These are phyloP conservation scores for Lamprologus lemairii DNA, from an alignment of 2,113 vertebrate species.

Conservation along the genomic window DNA sequence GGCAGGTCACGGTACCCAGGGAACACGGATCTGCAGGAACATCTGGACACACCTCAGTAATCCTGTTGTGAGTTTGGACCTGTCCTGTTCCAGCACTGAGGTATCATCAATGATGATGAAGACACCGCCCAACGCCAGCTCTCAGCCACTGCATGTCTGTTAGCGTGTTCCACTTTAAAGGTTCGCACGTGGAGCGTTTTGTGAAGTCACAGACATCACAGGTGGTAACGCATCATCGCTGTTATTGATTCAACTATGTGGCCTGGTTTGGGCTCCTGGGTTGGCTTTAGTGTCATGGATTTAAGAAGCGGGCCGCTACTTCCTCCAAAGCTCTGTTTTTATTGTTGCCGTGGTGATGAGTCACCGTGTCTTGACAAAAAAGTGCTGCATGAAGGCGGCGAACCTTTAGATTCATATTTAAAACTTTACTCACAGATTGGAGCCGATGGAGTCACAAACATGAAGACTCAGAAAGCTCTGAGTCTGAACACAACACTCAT, in stretches of 20 bases:
- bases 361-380: neutral
- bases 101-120: neutral
- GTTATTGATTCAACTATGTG: neutral
- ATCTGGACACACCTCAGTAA: too few relatives aligned
- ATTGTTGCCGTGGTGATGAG: neutral
- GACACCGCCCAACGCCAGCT: neutral
- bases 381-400: neutral
- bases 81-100: neutral
- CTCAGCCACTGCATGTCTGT: neutral
- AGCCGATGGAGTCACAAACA: neutral
- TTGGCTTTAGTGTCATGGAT: neutral
- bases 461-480: neutral
- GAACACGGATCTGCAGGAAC: too few relatives aligned
- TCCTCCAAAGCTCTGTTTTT: neutral
- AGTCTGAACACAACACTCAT: neutral
- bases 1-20: too few relatives aligned
- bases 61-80: neutral
- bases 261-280: neutral
- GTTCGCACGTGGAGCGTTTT: fast-evolving
- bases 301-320: neutral
- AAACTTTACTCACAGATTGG: neutral
- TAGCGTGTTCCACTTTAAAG: neutral
- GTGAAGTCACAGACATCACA: neutral
- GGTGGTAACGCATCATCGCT: neutral
- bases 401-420: neutral